A percentile compares a stretch with the other conserved stretches of the same genome.
phyloP scores from a whole-genome alignment of 2,888 invertebrate genomes.

The Uropetala carovei region DNA sequence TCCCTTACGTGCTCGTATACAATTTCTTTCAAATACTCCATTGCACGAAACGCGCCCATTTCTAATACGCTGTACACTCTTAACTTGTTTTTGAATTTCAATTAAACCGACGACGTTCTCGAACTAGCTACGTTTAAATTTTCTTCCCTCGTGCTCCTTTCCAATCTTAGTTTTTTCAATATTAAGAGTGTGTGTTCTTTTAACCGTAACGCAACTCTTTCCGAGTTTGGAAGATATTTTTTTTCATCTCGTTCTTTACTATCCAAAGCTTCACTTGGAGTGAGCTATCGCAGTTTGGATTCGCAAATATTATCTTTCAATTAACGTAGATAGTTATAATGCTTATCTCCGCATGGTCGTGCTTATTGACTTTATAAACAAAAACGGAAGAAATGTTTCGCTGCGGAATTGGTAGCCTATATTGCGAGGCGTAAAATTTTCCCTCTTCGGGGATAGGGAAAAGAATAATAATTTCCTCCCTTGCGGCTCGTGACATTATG shows the following conservation, averaged over 20 bases:
- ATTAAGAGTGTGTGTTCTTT: neutral
- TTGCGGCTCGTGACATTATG: no score
- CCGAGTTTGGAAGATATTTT: neutral
- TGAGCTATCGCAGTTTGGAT: neutral
- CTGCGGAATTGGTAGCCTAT: neutral
- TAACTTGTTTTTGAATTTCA: no score
- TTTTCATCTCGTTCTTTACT: neutral
- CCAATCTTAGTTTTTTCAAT: neutral
- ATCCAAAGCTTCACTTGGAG: neutral
- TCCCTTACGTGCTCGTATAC: no score
- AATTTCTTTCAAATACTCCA: no score
- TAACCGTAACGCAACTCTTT: neutral
- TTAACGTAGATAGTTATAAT: conserved; percentile 5
- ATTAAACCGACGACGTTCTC: no score
- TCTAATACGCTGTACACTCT: no score
- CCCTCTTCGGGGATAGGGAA: no score
- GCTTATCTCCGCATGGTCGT: neutral
- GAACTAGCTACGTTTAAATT: neutral
- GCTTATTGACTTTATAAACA: conserved; percentile 4
- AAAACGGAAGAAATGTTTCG: neutral
- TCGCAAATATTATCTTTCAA: conserved; percentile 14
- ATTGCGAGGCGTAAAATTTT: no score
- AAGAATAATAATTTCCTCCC: no score
- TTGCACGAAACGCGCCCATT: no score
- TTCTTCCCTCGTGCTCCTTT: neutral